Evolutionary conservation across 2,888 invertebrate species (phyloP), one percentile per base, ranked within the genome.

Genomic region (Limnephilus marmoratus): DNA sequence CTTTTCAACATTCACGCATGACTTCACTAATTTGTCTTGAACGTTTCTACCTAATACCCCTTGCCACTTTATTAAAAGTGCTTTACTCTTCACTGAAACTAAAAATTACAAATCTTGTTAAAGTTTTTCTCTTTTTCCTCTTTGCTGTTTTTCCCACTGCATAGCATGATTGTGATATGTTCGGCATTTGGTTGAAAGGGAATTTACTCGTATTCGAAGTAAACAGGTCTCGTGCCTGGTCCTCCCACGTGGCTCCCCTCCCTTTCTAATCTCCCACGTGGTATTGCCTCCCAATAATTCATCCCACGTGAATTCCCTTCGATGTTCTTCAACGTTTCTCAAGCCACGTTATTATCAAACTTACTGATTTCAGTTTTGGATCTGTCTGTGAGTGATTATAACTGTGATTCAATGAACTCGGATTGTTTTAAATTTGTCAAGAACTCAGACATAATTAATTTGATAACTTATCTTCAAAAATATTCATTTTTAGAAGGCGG

Each of bases 201-300:
- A 85, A 85, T 29, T 34, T 80, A 85, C 86, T 90, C 83, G 41
- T 80, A 85, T 90, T 90, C 83, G 41, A 80, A 49, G n/a, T 90
- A 86, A 92, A 93, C 92, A 85, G 88, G 92, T 93, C 90, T 80
- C 18, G 24, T 9, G 68, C 68, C 68, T 68, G 68, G 68, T 37
- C 24, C 93, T 83, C 92, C 93, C 92, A 93, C 92, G 91, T 93
- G 86, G 41, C 41, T 34, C 90, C 91, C 83, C 80, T 85, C 82
- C 91, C 68, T 18, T 85, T 41, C 85, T 80, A 87, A 81, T n/a
- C 93, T 90, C 93, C 93, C 93, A 93, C 93, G 93, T 93, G 93
- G 80, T 53, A 31, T 34, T 49, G 34, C 88, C 88, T 88, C 68
- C 88, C 31, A 29, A 29, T 37, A 68, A 88, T 88, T 88, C 88